These are phyloP conservation scores for Sipha maydis DNA, from an alignment of 2,888 invertebrate species.

Conservation along the genomic window DNA sequence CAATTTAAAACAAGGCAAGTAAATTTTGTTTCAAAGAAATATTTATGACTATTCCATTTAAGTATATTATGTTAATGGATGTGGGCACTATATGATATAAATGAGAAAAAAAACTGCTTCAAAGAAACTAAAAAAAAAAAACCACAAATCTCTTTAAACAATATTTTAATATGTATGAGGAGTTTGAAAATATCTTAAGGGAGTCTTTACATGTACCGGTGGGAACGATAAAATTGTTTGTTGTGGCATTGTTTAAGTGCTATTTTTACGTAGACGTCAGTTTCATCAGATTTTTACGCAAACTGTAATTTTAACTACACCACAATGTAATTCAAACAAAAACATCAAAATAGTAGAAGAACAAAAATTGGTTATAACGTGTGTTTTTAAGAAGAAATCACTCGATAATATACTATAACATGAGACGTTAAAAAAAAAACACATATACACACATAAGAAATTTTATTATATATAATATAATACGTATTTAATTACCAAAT, in stretches of 20 bases:
- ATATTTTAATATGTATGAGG: slow-evolving; percentile 41
- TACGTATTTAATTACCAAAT: not conserved
- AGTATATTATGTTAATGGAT: too few species aligned
- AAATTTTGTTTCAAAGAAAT: too few species aligned
- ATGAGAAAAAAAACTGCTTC: not conserved
- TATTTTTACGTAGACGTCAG: slow-evolving; percentile 13
- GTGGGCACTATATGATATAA: not conserved
- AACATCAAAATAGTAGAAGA: not conserved
- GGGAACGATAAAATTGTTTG: slow-evolving; percentile 40
- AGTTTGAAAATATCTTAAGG: slow-evolving; percentile 22
- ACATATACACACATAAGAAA: too few species aligned
- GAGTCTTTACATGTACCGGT: slow-evolving; percentile 18
- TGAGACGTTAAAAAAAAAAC: too few species aligned
- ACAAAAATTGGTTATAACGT: not conserved
- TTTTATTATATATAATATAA: too few species aligned
- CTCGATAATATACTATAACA: too few species aligned
- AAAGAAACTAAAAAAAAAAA: not conserved
- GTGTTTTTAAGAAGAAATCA: not conserved
- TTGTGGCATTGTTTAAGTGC: slow-evolving; percentile 19
- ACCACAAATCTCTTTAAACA: not conserved
- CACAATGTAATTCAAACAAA: not conserved
- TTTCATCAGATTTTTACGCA: not conserved
- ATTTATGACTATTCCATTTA: too few species aligned
- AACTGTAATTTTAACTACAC: not conserved
- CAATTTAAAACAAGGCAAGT: too few species aligned